phyloP scores from a whole-genome alignment of 2,113 vertebrate species.

The Holacanthus passer region DNA sequence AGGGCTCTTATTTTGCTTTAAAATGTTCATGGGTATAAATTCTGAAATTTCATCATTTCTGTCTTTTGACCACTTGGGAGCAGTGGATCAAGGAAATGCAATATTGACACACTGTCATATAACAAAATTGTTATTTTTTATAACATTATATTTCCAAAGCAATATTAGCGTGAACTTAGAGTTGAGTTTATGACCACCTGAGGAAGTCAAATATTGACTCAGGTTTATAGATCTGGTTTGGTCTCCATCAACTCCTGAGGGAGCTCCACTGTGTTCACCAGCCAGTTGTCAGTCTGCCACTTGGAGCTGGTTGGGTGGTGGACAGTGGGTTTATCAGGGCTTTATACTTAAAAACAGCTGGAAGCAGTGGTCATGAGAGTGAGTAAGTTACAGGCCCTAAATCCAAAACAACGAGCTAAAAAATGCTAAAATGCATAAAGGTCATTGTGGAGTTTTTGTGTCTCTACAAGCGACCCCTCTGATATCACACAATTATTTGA shows the following conservation, averaged over 20 bases:
- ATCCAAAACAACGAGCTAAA: not conserved
- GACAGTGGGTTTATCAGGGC: not conserved
- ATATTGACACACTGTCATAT: too few relatives aligned
- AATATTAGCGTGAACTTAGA: not conserved
- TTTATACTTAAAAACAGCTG: not conserved
- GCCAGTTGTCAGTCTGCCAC: not conserved
- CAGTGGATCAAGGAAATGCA: too few relatives aligned
- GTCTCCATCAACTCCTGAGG: not conserved
- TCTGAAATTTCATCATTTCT: too few relatives aligned
- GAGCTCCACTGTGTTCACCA: not conserved
- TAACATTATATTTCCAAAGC: not conserved
- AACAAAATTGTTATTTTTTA: too few relatives aligned
- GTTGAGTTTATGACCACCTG: not conserved
- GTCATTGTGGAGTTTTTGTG: too few relatives aligned
- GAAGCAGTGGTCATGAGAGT: not conserved
- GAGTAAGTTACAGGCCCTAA: not conserved
- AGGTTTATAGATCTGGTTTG: not conserved
- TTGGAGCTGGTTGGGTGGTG: not conserved
- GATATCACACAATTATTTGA: not conserved
- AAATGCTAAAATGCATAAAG: too few relatives aligned
- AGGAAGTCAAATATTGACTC: not conserved
- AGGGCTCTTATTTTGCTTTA: not conserved
- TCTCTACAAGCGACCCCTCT: not conserved
- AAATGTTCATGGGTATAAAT: not conserved
- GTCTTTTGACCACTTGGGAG: too few relatives aligned